Conservation (phyloP, 2,113 vertebrate genomes). For the Paedocypris sp. region DNA sequence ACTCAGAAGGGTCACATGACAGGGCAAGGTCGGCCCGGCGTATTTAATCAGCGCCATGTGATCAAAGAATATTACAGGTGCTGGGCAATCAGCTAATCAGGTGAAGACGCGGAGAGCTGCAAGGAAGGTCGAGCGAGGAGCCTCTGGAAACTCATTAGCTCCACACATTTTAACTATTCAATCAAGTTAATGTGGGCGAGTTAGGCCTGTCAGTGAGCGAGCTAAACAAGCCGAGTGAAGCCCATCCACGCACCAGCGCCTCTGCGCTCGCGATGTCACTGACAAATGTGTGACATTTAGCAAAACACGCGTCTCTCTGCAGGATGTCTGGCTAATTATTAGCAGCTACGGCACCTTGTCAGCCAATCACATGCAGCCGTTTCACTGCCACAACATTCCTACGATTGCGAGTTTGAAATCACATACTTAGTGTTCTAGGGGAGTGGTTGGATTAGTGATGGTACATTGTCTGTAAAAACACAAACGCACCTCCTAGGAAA, state of each 20-base stretch:
- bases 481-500: too few relatives aligned
- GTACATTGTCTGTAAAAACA: too few relatives aligned
- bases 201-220: neutral
- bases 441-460: too few relatives aligned
- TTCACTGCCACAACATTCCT: neutral
- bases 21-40: conserved; percentile 20
- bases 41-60: conserved; percentile 26
- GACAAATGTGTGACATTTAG: conserved; percentile 1
- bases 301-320: neutral
- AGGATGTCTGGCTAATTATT: neutral
- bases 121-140: conserved; percentile 14
- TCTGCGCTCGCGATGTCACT: neutral
- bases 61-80: conserved; percentile 24
- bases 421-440: too few relatives aligned
- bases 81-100: conserved; percentile 32
- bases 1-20: conserved; percentile 1
- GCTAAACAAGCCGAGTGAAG: neutral
- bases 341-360: neutral
- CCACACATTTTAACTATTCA: conserved; percentile 16
- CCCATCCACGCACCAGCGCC: too few relatives aligned
- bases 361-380: neutral
- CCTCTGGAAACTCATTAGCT: conserved; percentile 37
- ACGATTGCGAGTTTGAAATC: neutral
- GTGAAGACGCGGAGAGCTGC: conserved; percentile 30
- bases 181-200: conserved; percentile 32